These are phyloP conservation scores for Aptenodytes patagonicus DNA, from an alignment of 2,113 vertebrate genomes.

Conservation along the genomic window DNA sequence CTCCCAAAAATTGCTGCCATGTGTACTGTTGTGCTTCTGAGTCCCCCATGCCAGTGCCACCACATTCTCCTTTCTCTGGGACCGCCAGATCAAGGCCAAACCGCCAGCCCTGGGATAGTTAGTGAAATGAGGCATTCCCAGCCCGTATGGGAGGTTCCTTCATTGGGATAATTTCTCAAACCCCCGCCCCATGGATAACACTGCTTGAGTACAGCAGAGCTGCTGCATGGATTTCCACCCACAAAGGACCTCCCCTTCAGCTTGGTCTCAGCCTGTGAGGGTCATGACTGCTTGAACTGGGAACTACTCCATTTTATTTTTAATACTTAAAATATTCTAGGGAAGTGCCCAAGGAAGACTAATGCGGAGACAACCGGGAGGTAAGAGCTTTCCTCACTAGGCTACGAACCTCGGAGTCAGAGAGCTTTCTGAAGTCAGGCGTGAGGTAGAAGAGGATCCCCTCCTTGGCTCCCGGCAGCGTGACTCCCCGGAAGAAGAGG, in stretches of 20 bases:
- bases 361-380: background rate
- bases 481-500: constrained; percentile 88
- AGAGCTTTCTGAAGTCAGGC: constrained; percentile 86
- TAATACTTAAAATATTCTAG: background rate
- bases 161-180: background rate
- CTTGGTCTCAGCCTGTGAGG: background rate
- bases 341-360: background rate
- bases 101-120: background rate
- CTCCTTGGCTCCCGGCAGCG: constrained; percentile 85
- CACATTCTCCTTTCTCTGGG: rapidly evolving
- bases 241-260: background rate
- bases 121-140: background rate
- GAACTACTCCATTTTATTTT: background rate
- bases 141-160: background rate
- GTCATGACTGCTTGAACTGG: background rate
- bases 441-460: constrained; percentile 90
- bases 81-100: background rate
- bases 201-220: background rate
- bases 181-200: background rate
- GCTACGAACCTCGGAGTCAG: constrained; percentile 79
- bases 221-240: background rate
- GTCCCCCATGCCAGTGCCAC: background rate
- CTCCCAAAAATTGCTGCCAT: background rate
- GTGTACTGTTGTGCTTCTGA: background rate
- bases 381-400: background rate